Conservation (phyloP, 2,797 vertebrate species). For the Eulemur albifrons region DNA sequence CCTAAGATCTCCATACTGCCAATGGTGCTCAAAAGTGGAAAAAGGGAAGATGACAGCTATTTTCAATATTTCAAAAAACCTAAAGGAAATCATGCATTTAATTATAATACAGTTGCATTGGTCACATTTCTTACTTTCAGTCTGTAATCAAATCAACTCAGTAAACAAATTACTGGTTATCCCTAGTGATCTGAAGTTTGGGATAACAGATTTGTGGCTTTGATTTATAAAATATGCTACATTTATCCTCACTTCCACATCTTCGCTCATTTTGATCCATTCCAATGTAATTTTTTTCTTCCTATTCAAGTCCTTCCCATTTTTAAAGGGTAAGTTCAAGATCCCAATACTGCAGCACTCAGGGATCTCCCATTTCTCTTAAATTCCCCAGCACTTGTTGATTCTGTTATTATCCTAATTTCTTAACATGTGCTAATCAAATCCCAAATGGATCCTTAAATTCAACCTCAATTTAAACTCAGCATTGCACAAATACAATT, state of each 20-base stretch:
- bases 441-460: neutral
- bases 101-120: neutral
- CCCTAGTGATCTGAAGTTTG: neutral
- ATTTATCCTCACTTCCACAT: neutral
- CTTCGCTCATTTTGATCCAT: neutral
- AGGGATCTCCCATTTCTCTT: neutral
- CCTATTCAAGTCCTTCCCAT: neutral
- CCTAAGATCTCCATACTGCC: neutral
- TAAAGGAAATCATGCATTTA: neutral
- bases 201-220: neutral
- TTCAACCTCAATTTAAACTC: neutral
- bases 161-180: neutral
- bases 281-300: neutral
- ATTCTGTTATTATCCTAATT: neutral
- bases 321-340: neutral
- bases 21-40: neutral
- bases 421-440: neutral
- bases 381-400: neutral
- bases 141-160: neutral
- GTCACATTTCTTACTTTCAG: neutral
- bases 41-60: neutral
- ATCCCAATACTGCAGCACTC: neutral
- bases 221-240: neutral
- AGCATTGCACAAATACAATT: neutral
- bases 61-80: constrained; percentile 10